Percentiles rank a stretch among this genome's conserved stretches.
Evolutionary conservation across 2,888 invertebrate genomes (phyloP).

Genomic region (Tiliacea citrago): DNA sequence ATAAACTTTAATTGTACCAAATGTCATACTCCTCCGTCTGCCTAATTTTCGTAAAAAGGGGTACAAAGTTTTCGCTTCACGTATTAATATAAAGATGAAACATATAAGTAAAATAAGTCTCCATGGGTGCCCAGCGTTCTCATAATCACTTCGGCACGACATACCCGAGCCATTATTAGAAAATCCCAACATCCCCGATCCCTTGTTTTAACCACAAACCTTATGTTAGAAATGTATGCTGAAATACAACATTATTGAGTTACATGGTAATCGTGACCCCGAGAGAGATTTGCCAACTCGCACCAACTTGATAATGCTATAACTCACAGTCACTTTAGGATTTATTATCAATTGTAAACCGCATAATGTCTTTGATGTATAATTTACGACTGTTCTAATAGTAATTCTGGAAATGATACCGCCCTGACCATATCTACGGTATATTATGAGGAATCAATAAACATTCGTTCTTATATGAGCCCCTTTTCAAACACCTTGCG

Average conservation of each 20-base stretch:
- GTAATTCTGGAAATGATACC: constrained; percentile 38
- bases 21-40: too few species aligned
- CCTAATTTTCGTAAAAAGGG: too few species aligned
- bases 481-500: constrained; percentile 20
- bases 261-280: constrained; percentile 38
- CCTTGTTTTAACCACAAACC: constrained; percentile 33
- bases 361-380: constrained; percentile 51
- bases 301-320: constrained; percentile 45
- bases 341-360: constrained; percentile 60
- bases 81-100: constrained; percentile 3
- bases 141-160: constrained; percentile 46
- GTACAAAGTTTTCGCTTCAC: too few species aligned
- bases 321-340: constrained; percentile 55
- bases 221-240: constrained; percentile 29
- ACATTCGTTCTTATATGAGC: constrained; percentile 24
- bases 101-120: constrained; percentile 21
- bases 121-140: constrained; percentile 7
- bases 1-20: too few species aligned
- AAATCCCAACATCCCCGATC: constrained; percentile 53
- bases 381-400: constrained; percentile 52
- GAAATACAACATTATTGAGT: constrained; percentile 34
- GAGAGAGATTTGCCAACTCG: constrained; percentile 38
- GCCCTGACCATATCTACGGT: constrained; percentile 7
- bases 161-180: constrained; percentile 51
- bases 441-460: constrained; percentile 34